Conservation (phyloP, 1,140 invertebrate genomes). For the Drosophila neocordata region DNA sequence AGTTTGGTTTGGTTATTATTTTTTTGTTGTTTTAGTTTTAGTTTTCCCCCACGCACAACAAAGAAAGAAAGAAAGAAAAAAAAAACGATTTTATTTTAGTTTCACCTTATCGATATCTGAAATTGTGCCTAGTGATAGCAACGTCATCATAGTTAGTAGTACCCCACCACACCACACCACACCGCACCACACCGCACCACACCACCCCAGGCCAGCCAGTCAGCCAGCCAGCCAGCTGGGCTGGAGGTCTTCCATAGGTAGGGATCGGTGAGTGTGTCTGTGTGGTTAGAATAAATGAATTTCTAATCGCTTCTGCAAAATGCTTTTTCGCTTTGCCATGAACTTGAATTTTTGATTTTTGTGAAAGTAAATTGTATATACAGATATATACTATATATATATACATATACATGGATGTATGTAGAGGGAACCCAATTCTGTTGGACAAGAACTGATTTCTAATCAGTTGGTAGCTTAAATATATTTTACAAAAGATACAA, state of each 20-base stretch:
- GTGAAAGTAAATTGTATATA: constrained; percentile 52
- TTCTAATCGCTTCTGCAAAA: constrained; percentile 40
- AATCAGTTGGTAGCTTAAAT: constrained; percentile 48
- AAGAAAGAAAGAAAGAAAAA: not conserved
- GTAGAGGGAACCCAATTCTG: constrained; percentile 12
- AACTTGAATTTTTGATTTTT: constrained; percentile 66
- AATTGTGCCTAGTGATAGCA: constrained; percentile 5
- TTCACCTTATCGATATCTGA: constrained; percentile 2
- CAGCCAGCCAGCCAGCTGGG: too few relatives aligned
- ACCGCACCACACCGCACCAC: too few relatives aligned
- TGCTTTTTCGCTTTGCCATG: constrained; percentile 42
- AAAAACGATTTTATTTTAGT: constrained; percentile 2
- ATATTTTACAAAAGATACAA: not conserved
- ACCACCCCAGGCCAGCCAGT: too few relatives aligned
- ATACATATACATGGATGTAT: not conserved
- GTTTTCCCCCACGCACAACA: constrained; percentile 5
- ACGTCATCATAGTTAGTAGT: not conserved
- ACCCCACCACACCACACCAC: not conserved
- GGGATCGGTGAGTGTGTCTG: not conserved
- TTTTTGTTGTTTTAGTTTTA: not conserved
- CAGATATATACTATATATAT: not conserved
- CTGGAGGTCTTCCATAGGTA: not conserved
- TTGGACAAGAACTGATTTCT: constrained; percentile 68
- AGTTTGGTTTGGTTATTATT: not conserved
- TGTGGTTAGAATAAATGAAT: constrained; percentile 10